phyloP scores from a whole-genome alignment of 2,113 vertebrate genomes.

The Burhinus bistriatus region DNA sequence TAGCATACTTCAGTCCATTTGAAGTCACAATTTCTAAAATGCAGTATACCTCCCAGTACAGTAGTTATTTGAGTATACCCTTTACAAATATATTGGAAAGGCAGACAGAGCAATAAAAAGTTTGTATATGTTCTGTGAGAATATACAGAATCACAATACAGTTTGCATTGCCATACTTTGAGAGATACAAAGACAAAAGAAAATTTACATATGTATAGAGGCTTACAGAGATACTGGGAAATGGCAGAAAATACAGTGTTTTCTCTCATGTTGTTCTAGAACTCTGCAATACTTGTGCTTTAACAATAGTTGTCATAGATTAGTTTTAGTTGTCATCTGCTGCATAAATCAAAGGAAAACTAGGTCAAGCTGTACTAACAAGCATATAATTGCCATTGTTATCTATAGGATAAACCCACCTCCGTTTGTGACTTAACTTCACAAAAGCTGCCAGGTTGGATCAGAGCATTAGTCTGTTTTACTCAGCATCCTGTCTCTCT shows the following conservation, averaged over 20 bases:
- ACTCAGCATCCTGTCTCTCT: background rate
- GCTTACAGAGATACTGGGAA: background rate
- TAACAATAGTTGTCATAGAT: background rate
- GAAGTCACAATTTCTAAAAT: background rate
- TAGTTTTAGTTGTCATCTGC: conserved; percentile 5
- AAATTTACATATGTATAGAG: background rate
- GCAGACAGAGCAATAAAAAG: background rate
- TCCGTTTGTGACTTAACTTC: background rate
- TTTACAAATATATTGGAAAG: background rate
- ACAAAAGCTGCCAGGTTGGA: background rate
- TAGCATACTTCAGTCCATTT: background rate
- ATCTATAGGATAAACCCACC: background rate
- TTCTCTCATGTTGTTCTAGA: background rate
- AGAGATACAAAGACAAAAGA: background rate
- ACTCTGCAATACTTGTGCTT: background rate
- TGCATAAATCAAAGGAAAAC: conserved; percentile 16
- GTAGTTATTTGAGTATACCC: background rate
- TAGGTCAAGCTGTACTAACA: conserved; percentile 39
- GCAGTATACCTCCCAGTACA: background rate
- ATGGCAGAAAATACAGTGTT: background rate
- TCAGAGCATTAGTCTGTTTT: background rate
- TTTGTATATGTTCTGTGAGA: background rate
- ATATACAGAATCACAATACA: background rate
- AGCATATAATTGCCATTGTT: background rate
- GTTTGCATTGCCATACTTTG: background rate